phyloP scores from a whole-genome alignment of 2,888 invertebrate species.

The Nephrocerus scutellatus region DNA sequence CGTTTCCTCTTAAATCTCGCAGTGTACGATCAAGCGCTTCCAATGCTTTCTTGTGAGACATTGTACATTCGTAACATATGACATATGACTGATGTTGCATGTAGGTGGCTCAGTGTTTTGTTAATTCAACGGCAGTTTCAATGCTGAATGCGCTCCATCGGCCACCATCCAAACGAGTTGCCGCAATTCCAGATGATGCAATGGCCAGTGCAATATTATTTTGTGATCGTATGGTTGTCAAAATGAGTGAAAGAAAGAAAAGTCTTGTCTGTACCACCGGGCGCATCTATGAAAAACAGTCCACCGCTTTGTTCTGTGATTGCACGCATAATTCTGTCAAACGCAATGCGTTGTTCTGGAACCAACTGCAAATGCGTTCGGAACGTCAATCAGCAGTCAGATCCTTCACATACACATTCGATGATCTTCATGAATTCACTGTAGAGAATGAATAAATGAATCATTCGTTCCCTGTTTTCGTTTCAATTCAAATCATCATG shows the following conservation, averaged over 20 bases:
- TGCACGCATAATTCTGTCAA: constrained; percentile 7
- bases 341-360: constrained; percentile 7
- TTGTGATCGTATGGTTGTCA: not conserved
- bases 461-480: too few relatives aligned
- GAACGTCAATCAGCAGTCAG: too few relatives aligned
- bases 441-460: too few relatives aligned
- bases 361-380: too few relatives aligned
- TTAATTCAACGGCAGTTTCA: constrained; percentile 25
- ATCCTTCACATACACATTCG: too few relatives aligned
- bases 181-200: constrained; percentile 23
- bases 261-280: constrained; percentile 3
- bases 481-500: too few relatives aligned
- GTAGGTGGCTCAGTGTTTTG: constrained; percentile 22
- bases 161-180: constrained; percentile 24
- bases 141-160: constrained; percentile 27
- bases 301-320: constrained; percentile 4
- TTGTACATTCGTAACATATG: too few relatives aligned
- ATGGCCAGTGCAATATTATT: constrained; percentile 14
- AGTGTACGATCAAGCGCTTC: too few relatives aligned
- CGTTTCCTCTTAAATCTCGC: too few relatives aligned
- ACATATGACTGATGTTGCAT: constrained; percentile 11
- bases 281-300: constrained; percentile 7
- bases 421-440: too few relatives aligned
- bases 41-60: too few relatives aligned
- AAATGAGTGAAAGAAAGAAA: constrained; percentile 2